Percentiles rank a stretch among this genome's conserved stretches.
Evolutionary conservation across 2,797 vertebrate genomes (phyloP).

Genomic region (Onychomys leucogaster): DNA sequence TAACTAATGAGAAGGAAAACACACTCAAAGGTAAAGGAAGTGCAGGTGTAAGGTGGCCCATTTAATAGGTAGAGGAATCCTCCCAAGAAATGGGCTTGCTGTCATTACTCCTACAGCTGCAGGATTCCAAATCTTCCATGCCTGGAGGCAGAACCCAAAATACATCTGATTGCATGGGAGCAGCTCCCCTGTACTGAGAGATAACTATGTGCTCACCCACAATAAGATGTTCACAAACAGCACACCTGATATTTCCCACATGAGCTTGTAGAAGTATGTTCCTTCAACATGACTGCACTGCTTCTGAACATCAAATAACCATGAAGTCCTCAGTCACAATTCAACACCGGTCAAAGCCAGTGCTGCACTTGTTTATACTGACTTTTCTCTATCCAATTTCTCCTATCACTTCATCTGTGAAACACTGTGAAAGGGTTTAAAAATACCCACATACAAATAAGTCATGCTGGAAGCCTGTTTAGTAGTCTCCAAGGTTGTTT

Average conservation of each 20-base stretch:
- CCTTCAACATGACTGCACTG: not conserved
- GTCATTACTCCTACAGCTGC: not conserved
- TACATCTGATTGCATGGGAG: constrained; percentile 36
- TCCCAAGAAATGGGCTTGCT: not conserved
- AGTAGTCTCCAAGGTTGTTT: not conserved
- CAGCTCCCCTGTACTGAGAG: not conserved
- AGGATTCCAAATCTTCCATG: constrained; percentile 16
- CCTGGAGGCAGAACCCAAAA: constrained; percentile 37
- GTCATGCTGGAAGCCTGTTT: not conserved
- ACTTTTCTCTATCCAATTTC: not conserved
- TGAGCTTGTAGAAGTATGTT: constrained; percentile 5
- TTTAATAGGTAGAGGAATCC: constrained; percentile 38
- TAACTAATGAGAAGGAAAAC: constrained; percentile 67
- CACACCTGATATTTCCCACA: constrained; percentile 32
- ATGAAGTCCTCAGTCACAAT: constrained; percentile 62
- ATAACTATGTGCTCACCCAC: constrained; percentile 8
- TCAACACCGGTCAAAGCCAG: not conserved
- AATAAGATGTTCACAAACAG: constrained; percentile 58
- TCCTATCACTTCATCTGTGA: not conserved
- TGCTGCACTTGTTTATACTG: not conserved
- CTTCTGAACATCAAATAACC: not conserved
- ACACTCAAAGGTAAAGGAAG: constrained; percentile 43
- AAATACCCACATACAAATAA: not conserved
- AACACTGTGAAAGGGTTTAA: constrained; percentile 2
- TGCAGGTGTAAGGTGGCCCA: not conserved